Evolutionary conservation across 2,888 invertebrate genomes (phyloP).

Genomic region (Netelia inedita): DNA sequence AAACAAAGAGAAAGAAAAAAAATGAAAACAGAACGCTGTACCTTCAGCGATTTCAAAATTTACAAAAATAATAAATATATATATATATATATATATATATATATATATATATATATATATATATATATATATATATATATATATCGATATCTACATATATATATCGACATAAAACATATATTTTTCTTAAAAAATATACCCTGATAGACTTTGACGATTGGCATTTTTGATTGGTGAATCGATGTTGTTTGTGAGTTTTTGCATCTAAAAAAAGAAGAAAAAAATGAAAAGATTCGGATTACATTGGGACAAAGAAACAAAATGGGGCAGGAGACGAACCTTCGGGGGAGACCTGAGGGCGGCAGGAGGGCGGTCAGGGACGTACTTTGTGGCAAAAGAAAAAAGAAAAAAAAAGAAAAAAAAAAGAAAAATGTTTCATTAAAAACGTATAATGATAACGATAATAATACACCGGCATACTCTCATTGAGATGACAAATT

Average conservation of each 20-base stretch:
- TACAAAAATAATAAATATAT: background rate
- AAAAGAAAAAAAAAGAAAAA: slow-evolving; percentile 47
- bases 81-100: background rate
- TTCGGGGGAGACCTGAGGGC: slow-evolving; percentile 81
- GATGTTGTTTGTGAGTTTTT: slow-evolving; percentile 50
- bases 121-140: background rate
- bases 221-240: slow-evolving; percentile 48
- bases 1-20: slow-evolving; percentile 4
- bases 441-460: background rate
- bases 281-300: slow-evolving; percentile 10
- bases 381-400: slow-evolving; percentile 84
- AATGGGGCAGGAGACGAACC: slow-evolving; percentile 81
- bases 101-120: background rate
- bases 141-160: background rate
- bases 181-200: slow-evolving; percentile 10
- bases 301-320: slow-evolving; percentile 21
- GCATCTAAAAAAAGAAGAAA: slow-evolving; percentile 16
- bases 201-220: slow-evolving; percentile 39
- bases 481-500: slow-evolving; percentile 16
- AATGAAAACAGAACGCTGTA: slow-evolving; percentile 11
- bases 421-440: background rate
- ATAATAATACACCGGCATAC: slow-evolving; percentile 15
- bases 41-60: slow-evolving; percentile 11
- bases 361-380: slow-evolving; percentile 83
- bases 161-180: background rate